Percentiles rank a stretch among this genome's conserved stretches.
Evolutionary conservation across 2,797 vertebrate species (phyloP).

Genomic region (Pseudochaenichthys georgianus): DNA sequence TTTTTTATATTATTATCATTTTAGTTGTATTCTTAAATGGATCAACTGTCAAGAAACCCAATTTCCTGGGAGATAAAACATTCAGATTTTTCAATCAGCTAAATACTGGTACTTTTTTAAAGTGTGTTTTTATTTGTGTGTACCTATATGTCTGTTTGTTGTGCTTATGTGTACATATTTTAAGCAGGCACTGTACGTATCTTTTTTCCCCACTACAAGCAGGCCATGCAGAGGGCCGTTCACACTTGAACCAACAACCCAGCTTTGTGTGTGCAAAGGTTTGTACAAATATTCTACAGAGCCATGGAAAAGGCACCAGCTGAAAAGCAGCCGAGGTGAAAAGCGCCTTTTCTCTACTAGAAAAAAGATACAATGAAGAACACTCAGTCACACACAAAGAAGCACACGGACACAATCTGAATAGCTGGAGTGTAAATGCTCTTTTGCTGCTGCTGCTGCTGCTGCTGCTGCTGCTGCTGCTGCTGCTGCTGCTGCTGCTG

Average conservation of each 20-base stretch:
- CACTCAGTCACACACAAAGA: conserved; percentile 19
- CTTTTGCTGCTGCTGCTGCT: conserved; percentile 45
- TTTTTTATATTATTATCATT: too few relatives aligned
- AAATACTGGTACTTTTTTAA: background rate
- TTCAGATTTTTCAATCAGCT: background rate
- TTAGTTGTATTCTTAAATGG: too few relatives aligned
- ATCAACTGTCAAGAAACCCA: too few relatives aligned
- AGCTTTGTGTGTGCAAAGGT: conserved; percentile 45
- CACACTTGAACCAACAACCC: conserved; percentile 52
- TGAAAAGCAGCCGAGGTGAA: conserved; percentile 62
- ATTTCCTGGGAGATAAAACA: too few relatives aligned
- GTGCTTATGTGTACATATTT: conserved; percentile 2
- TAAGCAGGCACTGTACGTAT: background rate
- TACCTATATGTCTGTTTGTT: background rate
- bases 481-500: background rate
- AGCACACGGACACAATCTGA: conserved; percentile 41
- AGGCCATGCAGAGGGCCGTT: conserved; percentile 38
- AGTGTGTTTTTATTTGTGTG: background rate
- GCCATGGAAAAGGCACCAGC: conserved; percentile 49
- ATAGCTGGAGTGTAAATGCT: conserved; percentile 63
- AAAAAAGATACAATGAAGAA: conserved; percentile 60
- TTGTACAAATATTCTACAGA: conserved; percentile 41
- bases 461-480: conserved; percentile 22
- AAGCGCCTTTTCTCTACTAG: conserved; percentile 52
- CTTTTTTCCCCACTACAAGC: conserved; percentile 20